Percentiles rank a stretch among this genome's conserved stretches.
Conservation (phyloP, 2,797 vertebrate species). For the Hydrocynus forskahlii region DNA sequence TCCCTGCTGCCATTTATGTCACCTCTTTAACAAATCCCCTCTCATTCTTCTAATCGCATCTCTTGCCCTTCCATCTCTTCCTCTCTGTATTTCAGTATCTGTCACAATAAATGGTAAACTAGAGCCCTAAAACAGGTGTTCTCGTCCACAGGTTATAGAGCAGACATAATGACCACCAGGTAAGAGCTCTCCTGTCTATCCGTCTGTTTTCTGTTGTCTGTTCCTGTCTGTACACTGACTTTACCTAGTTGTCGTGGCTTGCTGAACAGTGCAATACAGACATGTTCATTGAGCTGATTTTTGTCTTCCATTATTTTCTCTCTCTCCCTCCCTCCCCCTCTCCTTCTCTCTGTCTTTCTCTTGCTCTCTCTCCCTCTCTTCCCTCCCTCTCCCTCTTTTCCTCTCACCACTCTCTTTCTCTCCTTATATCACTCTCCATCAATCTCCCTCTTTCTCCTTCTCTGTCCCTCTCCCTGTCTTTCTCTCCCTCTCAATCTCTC, state of each 20-base stretch:
- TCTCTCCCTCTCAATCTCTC: no score
- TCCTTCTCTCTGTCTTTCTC: no score
- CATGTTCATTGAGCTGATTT: not conserved
- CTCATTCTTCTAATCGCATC: not conserved
- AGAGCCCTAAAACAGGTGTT: not conserved
- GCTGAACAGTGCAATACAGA: not conserved
- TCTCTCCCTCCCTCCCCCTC: not conserved
- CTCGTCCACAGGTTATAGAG: conserved; percentile 72
- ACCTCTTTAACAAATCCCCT: not conserved
- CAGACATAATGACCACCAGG: conserved; percentile 81
- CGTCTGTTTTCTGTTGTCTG: not conserved
- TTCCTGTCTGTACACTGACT: conserved; percentile 8
- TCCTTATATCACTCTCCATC: no score
- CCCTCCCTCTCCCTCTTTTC: no score
- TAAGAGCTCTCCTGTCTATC: conserved; percentile 49
- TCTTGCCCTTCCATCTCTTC: not conserved
- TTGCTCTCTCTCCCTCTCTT: no score
- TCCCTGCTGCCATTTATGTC: no score
- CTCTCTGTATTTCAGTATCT: not conserved
- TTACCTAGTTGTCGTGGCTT: not conserved
- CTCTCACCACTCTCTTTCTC: no score
- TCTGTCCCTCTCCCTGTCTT: no score
- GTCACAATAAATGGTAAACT: not conserved
- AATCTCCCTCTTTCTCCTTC: no score
- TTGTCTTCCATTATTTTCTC: no score